Evolutionary conservation across 2,797 vertebrate species (phyloP).

Genomic region (Chromobotia macracanthus): DNA sequence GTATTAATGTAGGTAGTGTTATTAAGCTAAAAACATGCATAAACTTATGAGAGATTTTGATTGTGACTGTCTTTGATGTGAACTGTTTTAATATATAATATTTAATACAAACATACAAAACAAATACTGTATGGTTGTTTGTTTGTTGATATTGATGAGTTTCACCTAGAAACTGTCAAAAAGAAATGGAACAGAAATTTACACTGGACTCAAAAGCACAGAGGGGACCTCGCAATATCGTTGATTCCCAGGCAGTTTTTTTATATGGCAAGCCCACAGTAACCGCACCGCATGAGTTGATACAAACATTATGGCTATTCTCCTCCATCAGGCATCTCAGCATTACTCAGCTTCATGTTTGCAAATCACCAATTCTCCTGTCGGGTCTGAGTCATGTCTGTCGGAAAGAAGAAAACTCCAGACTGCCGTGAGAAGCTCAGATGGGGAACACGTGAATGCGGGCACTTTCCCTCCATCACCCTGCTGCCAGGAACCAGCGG

Average conservation of each 20-base stretch:
- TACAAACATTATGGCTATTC: conserved; percentile 30
- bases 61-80: background rate
- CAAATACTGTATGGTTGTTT: no score
- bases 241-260: background rate
- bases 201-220: no score
- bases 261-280: conserved; percentile 13
- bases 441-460: conserved; percentile 50
- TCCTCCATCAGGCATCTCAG: conserved; percentile 34
- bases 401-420: conserved; percentile 70
- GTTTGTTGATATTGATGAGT: no score
- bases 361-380: conserved; percentile 44
- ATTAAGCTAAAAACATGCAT: background rate
- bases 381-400: conserved; percentile 73
- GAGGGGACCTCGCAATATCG: no score
- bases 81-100: no score
- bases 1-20: background rate
- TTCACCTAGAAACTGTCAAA: no score
- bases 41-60: background rate
- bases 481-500: conserved; percentile 59
- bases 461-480: conserved; percentile 44
- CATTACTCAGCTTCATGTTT: conserved; percentile 35
- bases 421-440: conserved; percentile 68
- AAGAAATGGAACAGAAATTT: no score
- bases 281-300: conserved; percentile 32
- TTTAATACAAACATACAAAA: no score